phyloP scores from a whole-genome alignment of 2,797 vertebrate species.

The Liasis olivaceus region DNA sequence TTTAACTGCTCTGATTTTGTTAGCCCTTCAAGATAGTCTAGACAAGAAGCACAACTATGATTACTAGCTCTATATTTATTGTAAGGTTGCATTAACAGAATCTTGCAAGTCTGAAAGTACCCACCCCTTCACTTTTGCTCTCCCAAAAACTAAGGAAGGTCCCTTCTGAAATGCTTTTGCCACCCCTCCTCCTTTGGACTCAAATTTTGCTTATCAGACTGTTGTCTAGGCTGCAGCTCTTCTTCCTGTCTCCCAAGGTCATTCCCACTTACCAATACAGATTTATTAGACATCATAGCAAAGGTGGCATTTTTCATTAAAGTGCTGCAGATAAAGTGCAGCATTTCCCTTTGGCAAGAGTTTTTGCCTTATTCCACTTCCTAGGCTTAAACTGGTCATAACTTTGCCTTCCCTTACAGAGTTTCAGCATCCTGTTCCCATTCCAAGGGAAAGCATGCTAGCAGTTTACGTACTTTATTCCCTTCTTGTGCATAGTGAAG shows the following conservation, averaged over 20 bases:
- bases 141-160: background rate
- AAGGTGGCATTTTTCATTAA: background rate
- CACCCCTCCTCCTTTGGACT: background rate
- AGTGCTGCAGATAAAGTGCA: background rate
- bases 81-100: background rate
- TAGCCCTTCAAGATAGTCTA: background rate
- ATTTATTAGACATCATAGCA: background rate
- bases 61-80: background rate
- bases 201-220: background rate
- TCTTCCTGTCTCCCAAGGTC: background rate
- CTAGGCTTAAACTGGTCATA: background rate
- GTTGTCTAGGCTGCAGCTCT: background rate
- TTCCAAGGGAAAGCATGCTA: background rate
- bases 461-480: background rate
- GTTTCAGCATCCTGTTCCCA: background rate
- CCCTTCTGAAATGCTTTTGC: background rate
- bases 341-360: background rate
- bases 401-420: background rate
- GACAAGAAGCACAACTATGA: background rate
- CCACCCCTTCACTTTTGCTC: background rate
- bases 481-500: background rate
- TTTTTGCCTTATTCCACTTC: background rate
- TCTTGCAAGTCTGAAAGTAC: background rate
- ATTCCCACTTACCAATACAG: background rate
- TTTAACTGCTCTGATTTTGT: background rate